Evolutionary conservation across 2,888 invertebrate species (phyloP).

Genomic region (Thymelicus acteon): DNA sequence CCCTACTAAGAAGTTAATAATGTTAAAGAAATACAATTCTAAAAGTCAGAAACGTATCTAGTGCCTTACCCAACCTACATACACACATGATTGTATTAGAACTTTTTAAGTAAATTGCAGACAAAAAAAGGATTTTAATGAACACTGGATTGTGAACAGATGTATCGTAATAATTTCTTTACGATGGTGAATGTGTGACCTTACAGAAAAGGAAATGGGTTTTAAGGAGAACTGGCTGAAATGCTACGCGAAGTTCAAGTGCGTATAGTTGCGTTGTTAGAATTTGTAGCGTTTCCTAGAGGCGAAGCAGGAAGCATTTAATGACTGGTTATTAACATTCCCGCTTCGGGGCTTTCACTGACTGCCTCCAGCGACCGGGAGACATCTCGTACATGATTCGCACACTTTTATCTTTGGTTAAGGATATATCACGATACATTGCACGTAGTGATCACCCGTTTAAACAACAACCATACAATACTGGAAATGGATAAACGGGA

Average conservation of each 20-base stretch:
- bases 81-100: too few relatives aligned
- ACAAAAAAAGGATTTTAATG: too few relatives aligned
- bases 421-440: not conserved
- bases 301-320: conserved; percentile 29
- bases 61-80: too few relatives aligned
- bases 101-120: too few relatives aligned
- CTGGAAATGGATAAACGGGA: conserved; percentile 1
- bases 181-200: too few relatives aligned
- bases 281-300: conserved; percentile 29
- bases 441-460: not conserved
- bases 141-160: too few relatives aligned
- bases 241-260: not conserved
- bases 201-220: not conserved
- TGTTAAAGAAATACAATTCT: too few relatives aligned
- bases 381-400: conserved; percentile 1
- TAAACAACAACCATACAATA: too few relatives aligned
- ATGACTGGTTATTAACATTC: conserved; percentile 27
- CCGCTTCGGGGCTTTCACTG: conserved; percentile 4
- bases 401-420: not conserved
- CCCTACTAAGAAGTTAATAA: not conserved
- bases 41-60: too few relatives aligned
- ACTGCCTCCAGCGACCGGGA: not conserved
- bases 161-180: too few relatives aligned
- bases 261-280: conserved; percentile 17
- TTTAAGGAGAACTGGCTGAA: conserved; percentile 12